phyloP scores from a whole-genome alignment of 1,140 invertebrate species.

The Megalopta genalis region DNA sequence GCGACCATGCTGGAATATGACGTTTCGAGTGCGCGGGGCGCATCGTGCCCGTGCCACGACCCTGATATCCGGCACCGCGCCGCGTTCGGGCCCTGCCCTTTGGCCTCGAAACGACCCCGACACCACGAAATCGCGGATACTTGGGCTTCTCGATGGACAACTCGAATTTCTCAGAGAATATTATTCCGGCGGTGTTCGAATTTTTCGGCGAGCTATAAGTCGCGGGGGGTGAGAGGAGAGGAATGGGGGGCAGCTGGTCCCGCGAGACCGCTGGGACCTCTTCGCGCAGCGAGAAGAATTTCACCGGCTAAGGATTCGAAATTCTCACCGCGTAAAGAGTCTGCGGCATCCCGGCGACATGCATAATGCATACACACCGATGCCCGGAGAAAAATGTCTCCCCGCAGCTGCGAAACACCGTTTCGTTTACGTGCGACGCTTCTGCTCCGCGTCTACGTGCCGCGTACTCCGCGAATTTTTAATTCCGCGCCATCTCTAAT shows the following conservation, averaged over 20 bases:
- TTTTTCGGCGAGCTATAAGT: too few species aligned
- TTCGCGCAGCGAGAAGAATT: slow-evolving; percentile 34
- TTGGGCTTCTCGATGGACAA: too few species aligned
- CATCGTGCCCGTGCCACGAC: slow-evolving; percentile 19
- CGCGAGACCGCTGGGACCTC: not conserved
- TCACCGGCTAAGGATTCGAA: slow-evolving; percentile 63
- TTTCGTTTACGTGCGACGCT: slow-evolving; percentile 32
- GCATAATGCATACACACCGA: slow-evolving; percentile 61
- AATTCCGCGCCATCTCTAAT: not conserved
- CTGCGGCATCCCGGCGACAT: slow-evolving; percentile 51
- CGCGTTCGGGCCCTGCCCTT: not conserved
- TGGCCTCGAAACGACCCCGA: not conserved
- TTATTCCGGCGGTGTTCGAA: too few species aligned
- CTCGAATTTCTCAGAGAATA: too few species aligned
- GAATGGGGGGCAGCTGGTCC: not conserved
- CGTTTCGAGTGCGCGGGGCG: slow-evolving; percentile 53
- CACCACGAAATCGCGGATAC: not conserved
- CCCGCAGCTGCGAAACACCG: slow-evolving; percentile 48
- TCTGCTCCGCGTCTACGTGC: slow-evolving; percentile 19
- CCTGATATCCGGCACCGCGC: slow-evolving; percentile 17
- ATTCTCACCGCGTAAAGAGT: slow-evolving; percentile 65
- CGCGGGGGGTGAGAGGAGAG: too few species aligned
- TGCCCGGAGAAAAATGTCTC: slow-evolving; percentile 61
- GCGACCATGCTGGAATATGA: slow-evolving; percentile 63
- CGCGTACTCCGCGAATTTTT: slow-evolving; percentile 18